phyloP scores from a whole-genome alignment of 2,113 vertebrate species.

The Electrona antarctica region DNA sequence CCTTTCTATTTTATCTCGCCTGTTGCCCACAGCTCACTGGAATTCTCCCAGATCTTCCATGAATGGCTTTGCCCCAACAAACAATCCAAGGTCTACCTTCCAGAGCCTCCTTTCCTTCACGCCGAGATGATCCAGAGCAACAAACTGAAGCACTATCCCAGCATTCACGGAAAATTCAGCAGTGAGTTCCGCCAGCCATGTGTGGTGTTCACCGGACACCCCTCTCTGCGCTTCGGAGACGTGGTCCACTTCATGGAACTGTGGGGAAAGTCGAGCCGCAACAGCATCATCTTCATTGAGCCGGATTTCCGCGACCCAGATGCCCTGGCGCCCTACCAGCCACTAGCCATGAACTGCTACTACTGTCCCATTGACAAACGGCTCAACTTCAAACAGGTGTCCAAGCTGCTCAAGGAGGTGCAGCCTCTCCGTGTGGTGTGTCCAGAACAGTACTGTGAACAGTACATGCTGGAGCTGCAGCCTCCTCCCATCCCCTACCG shows the following conservation, averaged over 20 bases:
- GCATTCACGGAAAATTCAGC: conserved; percentile 97
- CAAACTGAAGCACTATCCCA: conserved; percentile 96
- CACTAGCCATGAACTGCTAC: conserved; percentile 96
- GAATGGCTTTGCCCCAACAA: conserved; percentile 99
- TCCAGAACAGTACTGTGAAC: conserved; percentile 96
- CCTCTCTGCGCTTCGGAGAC: conserved; percentile 93
- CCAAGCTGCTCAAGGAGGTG: conserved; percentile 96
- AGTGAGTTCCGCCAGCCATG: conserved; percentile 97
- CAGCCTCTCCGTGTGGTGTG: conserved; percentile 98
- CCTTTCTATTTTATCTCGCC: conserved; percentile 99
- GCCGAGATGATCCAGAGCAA: conserved; percentile 98
- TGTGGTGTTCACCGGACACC: conserved; percentile 96
- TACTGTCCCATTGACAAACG: conserved; percentile 98
- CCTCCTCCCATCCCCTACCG: conserved; percentile 90
- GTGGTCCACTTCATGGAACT: conserved; percentile 99
- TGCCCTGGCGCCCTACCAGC: conserved; percentile 94
- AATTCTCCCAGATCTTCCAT: conserved; percentile 98
- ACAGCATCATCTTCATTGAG: conserved; percentile 98
- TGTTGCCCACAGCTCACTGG: conserved; percentile 96
- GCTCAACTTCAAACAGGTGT: conserved; percentile 97
- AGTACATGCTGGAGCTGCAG: conserved; percentile 97
- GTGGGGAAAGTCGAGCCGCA: conserved; percentile 95
- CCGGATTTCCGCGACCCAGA: conserved; percentile 97
- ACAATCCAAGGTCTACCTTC: conserved; percentile 96
- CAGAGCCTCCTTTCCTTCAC: conserved; percentile 96